Evolutionary conservation across 2,888 invertebrate genomes (phyloP), one percentile per base, ranked within the genome.

Genomic region (Lasioglossum marginatum): DNA sequence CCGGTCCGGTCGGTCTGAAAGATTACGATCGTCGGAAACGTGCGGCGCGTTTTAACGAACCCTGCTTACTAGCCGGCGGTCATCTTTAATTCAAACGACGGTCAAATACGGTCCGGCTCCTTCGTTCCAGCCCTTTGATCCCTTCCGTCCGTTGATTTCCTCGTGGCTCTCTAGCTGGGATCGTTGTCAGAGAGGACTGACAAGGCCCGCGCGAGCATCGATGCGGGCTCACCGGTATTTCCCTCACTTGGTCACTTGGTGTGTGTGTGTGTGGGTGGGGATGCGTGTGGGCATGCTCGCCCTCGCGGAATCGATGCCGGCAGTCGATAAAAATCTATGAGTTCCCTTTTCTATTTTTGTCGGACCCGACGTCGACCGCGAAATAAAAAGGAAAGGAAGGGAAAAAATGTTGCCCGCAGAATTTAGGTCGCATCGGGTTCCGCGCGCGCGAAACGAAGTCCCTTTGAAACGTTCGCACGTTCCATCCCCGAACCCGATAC

Each of bases 61-160:
- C 48, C 34, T 60, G 63, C 52, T 34, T 45, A 43, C 60, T 23
- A 34, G 31, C n/a, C 68, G 70, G 6, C 23, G 73, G 81, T 82
- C 84, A 87, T 87, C 88, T 88, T 88, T 88, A 88, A 88, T 88
- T 88, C 87, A 87, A 85, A 81, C 70, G 82, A 78, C 85, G 85
- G 85, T 87, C 87, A 87, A 87, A 88, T 86, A 86, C 86, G 79
- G 77, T 34, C 83, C 81, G 52, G 70, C 81, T 86, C 76, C 77
- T 78, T 78, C 83, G 79, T 81, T 66, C 72, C 76, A 60, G 52
- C 63, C 78, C 86, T 86, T 87, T 86, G 87, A 87, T 87, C 86
- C 80, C 63, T 68, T n/a, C 76, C 66, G 48, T 40, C 52, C 83
- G 78, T 83, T 86, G 82, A 87, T 86, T 87, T 83, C 78, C 83